Evolutionary conservation across 1,140 invertebrate species (phyloP), one percentile per base, ranked within the genome.

Genomic region (Neoseiulus cucumeris): DNA sequence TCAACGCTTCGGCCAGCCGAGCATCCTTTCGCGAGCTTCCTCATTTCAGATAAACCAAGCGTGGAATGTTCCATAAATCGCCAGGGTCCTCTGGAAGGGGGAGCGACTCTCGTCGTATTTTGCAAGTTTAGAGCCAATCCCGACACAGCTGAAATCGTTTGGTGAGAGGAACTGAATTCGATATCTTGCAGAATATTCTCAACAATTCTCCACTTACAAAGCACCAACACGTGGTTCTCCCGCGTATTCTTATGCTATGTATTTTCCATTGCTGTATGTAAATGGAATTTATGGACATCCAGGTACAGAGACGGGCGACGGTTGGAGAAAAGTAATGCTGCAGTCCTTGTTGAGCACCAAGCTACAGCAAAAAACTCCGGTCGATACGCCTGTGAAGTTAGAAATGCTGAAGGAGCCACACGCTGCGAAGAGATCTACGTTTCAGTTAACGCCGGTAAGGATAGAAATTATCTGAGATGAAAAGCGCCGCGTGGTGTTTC

Each of bases 91-190:
- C 33, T 59, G 51, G 51, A 59, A 59, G 51, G 22, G 17, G 51
- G 51, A 25, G 22, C 51, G 33, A 59, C 22, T 29, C 33, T 59
- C 6, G 51, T 59, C 14, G 33, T 59, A 17, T 59, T 29, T 20
- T 59, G 51, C 22, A 59, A 59, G 33, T 59, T 18, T 25, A 25
- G 51, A 17, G 51, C 51, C 6, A 59, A 59, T 59, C 51, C 51
- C 6, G 51, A 59, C 14, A 59, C 51, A 25, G 51, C 51, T 25
- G 51, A 59, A 25, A 59, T 59, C 33, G 33, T 25, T 33, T 59
- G 51, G 51, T 59, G 33, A 59, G 25, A 59, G 18, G 18, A 14
- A 47, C 4, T 47, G 4, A 5, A 6, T 22, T 14, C 14, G 4
- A 28, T 14, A 14, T 47, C 14, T 47, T 47, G 42, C 42, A 44